Evolutionary conservation across 2,113 vertebrate genomes (phyloP), one percentile per base, ranked within the genome.

Genomic region (Oriolus oriolus): DNA sequence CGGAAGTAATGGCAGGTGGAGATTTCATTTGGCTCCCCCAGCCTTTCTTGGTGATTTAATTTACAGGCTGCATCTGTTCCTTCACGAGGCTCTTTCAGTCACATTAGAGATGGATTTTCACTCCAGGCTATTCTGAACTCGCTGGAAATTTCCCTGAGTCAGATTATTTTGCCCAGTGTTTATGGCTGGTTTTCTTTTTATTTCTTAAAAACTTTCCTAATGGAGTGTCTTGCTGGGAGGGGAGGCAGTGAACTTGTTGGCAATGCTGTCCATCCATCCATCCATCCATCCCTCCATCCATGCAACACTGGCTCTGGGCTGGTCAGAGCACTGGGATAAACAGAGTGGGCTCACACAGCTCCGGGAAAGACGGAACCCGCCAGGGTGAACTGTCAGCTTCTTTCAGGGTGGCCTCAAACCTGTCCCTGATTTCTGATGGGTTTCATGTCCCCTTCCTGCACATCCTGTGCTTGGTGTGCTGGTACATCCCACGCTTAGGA

Each of bases 21-120:
- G 54, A 76, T 68, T 50, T 60, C 64, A 53, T 83, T 87, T 69
- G 89, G 89, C 91, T 93, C 82, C 70, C 85, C 84, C 87, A 93
- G 22, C 96, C 59, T 33, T 93, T 65, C 79, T 41, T 42, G 8
- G 65, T 85, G 71, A 78, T 89, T 84, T 69, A 81, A 95, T 90
- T 90, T 91, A 65, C 21, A 31, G 73, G 70, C 70, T 68, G 74
- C 76, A 78, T 89, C 57, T 87, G 64, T 41, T 91, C 74, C 83
- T 96, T 95, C n/a, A 1, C 11, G 35, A 56, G 81, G 68, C 81
- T 88, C 77, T 70, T 57, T 74, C 41, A 90, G 69, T 84, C 9
- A 4, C 7, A 33, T 76, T 53, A 45, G 53, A 91, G 33, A 79
- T 53, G 59, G 84, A 63, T 94, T 96, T 87, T 89, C 41, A 52